phyloP scores from a whole-genome alignment of 2,888 invertebrate genomes.

The Strigamia maritima region DNA sequence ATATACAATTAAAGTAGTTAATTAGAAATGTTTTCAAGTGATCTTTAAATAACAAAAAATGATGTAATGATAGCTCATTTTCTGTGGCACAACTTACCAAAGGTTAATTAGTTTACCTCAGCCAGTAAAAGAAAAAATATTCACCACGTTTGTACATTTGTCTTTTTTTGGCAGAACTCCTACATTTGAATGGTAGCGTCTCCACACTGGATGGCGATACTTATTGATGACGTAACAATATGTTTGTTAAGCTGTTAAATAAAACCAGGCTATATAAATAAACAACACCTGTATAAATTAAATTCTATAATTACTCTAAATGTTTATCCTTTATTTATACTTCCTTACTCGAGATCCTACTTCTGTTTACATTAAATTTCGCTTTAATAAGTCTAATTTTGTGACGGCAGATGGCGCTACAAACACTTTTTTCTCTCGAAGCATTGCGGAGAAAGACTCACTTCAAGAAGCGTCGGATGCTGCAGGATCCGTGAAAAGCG shows the following conservation, averaged over 20 bases:
- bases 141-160: background rate
- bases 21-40: conserved; percentile 7
- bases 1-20: background rate
- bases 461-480: background rate
- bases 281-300: too few species aligned
- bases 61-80: conserved; percentile 11
- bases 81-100: conserved; percentile 7
- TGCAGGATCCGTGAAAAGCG: background rate
- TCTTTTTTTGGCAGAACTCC: too few species aligned
- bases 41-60: background rate
- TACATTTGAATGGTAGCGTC: too few species aligned
- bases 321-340: background rate
- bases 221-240: too few species aligned
- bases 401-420: background rate
- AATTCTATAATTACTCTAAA: background rate
- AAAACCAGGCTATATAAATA: too few species aligned
- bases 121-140: background rate
- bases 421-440: background rate
- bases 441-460: background rate
- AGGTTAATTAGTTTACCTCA: conserved; percentile 7
- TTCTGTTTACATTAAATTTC: background rate
- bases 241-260: too few species aligned
- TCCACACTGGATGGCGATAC: too few species aligned
- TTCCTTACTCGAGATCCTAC: too few species aligned
- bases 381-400: background rate